Conservation (phyloP, 2,888 invertebrate genomes). For the Pyrrhosoma nymphula region DNA sequence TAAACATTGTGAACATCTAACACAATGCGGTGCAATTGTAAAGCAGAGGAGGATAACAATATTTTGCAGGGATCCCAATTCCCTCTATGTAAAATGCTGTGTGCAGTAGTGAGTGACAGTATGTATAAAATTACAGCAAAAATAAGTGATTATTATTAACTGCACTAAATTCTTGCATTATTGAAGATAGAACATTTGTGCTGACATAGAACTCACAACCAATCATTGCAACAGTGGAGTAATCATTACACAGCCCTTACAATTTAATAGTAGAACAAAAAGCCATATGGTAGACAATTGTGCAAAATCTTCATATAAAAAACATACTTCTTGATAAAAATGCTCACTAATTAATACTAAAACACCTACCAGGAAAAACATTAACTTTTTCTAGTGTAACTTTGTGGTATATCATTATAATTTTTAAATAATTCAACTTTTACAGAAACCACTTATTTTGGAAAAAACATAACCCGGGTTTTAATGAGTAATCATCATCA, state of each 20-base stretch:
- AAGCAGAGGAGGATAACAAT: background rate
- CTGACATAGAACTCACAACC: background rate
- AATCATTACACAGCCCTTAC: background rate
- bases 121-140: background rate
- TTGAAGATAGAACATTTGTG: background rate
- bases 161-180: conserved; percentile 23
- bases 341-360: too few species aligned
- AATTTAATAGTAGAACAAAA: background rate
- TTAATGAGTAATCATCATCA: too few species aligned
- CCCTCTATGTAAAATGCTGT: conserved; percentile 10
- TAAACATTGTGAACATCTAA: background rate
- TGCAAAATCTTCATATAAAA: too few species aligned
- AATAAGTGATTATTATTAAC: background rate
- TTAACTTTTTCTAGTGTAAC: too few species aligned
- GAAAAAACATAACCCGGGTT: too few species aligned
- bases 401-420: too few species aligned
- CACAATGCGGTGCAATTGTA: background rate
- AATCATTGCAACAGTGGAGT: background rate
- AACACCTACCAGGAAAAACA: too few species aligned
- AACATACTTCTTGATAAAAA: too few species aligned
- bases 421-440: too few species aligned
- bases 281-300: too few species aligned
- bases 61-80: background rate
- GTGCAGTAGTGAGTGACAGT: background rate
- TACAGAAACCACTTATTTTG: too few species aligned